These are phyloP conservation scores for Penelope pileata DNA, from an alignment of 2,113 vertebrate genomes.

Conservation along the genomic window DNA sequence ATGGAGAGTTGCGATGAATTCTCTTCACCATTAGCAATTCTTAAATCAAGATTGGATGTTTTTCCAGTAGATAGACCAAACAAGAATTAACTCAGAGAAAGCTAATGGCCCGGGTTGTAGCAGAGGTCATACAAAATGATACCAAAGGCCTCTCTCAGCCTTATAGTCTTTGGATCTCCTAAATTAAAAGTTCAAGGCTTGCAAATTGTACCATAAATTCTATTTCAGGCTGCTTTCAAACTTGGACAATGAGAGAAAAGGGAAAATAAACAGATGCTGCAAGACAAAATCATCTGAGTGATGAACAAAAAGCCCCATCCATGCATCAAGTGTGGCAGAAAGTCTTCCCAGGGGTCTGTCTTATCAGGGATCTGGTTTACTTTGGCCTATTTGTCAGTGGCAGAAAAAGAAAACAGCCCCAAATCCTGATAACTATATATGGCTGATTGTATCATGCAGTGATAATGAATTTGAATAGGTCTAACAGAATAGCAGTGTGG, in stretches of 20 bases:
- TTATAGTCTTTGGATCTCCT: not conserved
- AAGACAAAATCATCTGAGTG: conserved; percentile 42
- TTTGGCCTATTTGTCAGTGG: conserved; percentile 66
- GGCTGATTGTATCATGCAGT: conserved; percentile 52
- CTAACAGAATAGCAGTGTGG: conserved; percentile 25
- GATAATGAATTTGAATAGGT: conserved; percentile 62
- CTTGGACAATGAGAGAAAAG: conserved; percentile 23
- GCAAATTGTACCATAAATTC: conserved; percentile 26
- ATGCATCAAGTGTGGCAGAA: conserved; percentile 42
- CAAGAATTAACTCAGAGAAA: conserved; percentile 54
- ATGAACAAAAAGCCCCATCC: conserved; percentile 45
- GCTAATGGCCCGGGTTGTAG: conserved; percentile 34
- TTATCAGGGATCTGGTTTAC: conserved; percentile 76
- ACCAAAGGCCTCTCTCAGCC: not conserved
- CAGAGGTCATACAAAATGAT: conserved; percentile 53
- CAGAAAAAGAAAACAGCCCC: conserved; percentile 76
- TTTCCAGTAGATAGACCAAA: conserved; percentile 61
- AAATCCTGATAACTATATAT: conserved; percentile 57
- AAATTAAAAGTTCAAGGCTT: conserved; percentile 46
- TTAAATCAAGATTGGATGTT: conserved; percentile 45
- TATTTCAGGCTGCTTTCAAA: conserved; percentile 55
- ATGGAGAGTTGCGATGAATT: not conserved
- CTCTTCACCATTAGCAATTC: not conserved
- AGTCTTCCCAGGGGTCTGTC: conserved; percentile 59
- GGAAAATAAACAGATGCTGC: conserved; percentile 58